Base-by-base conservation (phyloP, 2,888 invertebrate species). In the Rugalucina vietnamica region DNA sequence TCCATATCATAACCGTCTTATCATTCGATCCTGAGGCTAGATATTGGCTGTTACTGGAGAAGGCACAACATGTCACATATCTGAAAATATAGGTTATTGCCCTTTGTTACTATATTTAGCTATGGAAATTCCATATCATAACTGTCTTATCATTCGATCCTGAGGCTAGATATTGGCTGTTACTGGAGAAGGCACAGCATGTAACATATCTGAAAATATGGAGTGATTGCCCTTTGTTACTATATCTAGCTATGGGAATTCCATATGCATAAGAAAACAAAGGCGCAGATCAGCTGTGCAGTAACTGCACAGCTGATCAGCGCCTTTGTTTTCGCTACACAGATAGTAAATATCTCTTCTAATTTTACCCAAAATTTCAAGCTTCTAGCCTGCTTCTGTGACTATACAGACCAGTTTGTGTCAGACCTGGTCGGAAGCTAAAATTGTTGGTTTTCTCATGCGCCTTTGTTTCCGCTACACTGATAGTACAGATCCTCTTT, bases 11-110 rank as follows among this genome's bases (percentile, higher is more conserved):
- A 10, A 97, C 96, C 0, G 96, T 96, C 91, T 96, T 97, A 94
- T 98, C 98, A 94, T 97, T 98, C 0, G 98, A 98, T 54, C 97
- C 97, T 70, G 97, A 97, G 37, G 97, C 96, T 85, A 97, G 93
- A 80, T 97, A 95, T 18, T 96, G 95, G 74, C 96, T 96, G 94
- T 97, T 96, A 49, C 95, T 95, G 4, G 97, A 97, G 91, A 98
- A 97, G 37, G 96, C 96, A 88, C 97, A 96, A 91, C 97, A 97
- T 54, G 97, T 97, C n/a, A 98, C 97, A 94, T 97, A 98, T 90
- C 98, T 95, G 85, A 84, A n/a, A 65, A 50, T 72, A 32, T 32
- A 73, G 43, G 69, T 83, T 72, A 21, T 4, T 21, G n/a, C 70
- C n/a, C 32, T 74, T 24, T 27, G 21, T 21, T 27, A 8, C 8